Conservation (phyloP, 2,113 vertebrate species). For the Microcebus jonahi region DNA sequence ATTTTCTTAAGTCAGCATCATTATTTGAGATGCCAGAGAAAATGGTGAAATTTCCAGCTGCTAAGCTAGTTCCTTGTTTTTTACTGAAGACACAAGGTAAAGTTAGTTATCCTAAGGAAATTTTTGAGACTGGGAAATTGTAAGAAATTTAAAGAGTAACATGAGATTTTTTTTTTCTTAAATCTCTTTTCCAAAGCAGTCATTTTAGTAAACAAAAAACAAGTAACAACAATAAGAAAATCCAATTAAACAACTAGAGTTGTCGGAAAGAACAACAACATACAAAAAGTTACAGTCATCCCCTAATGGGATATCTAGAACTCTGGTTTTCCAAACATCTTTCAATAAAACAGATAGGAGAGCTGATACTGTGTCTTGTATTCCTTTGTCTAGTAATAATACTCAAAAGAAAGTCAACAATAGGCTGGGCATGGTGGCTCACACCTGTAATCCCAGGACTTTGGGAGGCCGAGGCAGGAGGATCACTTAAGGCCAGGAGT, state of each 20-base stretch:
- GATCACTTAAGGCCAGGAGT: too few relatives aligned
- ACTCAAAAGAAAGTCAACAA: neutral
- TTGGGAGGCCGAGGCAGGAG: too few relatives aligned
- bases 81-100: neutral
- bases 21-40: neutral
- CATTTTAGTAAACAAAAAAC: neutral
- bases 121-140: neutral
- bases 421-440: too few relatives aligned
- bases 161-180: neutral
- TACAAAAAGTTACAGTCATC: neutral
- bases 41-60: neutral
- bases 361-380: neutral
- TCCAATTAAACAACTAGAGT: neutral
- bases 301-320: neutral
- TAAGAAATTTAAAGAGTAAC: neutral
- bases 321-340: neutral
- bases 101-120: neutral
- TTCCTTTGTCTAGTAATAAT: neutral
- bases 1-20: conserved; percentile 27
- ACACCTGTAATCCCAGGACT: too few relatives aligned
- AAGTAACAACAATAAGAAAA: neutral
- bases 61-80: conserved; percentile 1
- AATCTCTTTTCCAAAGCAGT: neutral
- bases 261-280: neutral
- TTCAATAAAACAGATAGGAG: neutral